Percentiles rank a stretch among this genome's conserved stretches.
These are phyloP conservation scores for Callionymus lyra DNA, from an alignment of 2,113 vertebrate genomes.

Conservation along the genomic window DNA sequence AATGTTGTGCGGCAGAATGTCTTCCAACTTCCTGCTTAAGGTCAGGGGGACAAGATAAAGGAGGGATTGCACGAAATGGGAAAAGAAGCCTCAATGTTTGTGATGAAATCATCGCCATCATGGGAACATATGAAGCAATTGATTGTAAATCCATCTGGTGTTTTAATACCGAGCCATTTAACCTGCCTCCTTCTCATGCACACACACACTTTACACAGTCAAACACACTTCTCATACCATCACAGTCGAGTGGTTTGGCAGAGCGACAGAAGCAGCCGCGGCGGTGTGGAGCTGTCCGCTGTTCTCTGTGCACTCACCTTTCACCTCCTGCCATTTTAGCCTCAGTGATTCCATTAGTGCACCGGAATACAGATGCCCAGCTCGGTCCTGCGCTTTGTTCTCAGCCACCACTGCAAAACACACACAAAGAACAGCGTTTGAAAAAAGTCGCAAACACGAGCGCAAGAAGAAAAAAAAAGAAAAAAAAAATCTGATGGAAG, in stretches of 20 bases:
- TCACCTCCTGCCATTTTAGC: slow-evolving; percentile 65
- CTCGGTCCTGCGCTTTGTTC: slow-evolving; percentile 27
- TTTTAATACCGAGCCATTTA: slow-evolving; percentile 9
- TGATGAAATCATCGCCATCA: too few species aligned
- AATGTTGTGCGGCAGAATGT: too few species aligned
- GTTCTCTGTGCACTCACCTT: slow-evolving; percentile 58
- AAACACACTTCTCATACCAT: slow-evolving; percentile 37
- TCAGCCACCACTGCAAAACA: slow-evolving; percentile 22
- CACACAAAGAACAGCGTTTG: slow-evolving; percentile 10
- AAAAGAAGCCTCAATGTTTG: too few species aligned
- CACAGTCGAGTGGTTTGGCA: slow-evolving; percentile 52
- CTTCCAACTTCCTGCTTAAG: too few species aligned
- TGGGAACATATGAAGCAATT: slow-evolving; percentile 15
- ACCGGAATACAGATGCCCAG: slow-evolving; percentile 55
- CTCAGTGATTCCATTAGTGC: slow-evolving; percentile 64
- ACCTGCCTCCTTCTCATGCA: slow-evolving; percentile 3
- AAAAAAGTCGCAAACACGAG: slow-evolving; percentile 2
- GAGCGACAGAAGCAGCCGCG: slow-evolving; percentile 44
- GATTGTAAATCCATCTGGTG: slow-evolving; percentile 21
- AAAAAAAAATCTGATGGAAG: slow-evolving; percentile 25
- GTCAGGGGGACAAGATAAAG: too few species aligned
- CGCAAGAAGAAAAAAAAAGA: too few species aligned
- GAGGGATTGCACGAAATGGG: too few species aligned
- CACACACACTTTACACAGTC: slow-evolving; percentile 8
- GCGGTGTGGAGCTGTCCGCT: slow-evolving; percentile 45